Evolutionary conservation across 2,888 invertebrate species (phyloP), one percentile per base, ranked within the genome.

Genomic region (Orthosia cruda): DNA sequence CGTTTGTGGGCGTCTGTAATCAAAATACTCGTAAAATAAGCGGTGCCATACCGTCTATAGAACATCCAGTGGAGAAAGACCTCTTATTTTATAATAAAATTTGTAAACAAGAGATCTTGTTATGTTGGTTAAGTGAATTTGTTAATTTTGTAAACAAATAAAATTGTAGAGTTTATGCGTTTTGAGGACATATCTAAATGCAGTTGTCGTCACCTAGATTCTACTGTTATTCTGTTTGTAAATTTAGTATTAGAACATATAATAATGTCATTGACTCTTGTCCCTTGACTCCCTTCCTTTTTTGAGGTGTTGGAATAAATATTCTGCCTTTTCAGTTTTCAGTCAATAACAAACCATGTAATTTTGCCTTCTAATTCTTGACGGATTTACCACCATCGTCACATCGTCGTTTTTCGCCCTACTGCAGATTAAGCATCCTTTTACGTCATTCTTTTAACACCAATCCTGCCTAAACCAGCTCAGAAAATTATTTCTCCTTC

Each of bases 41-140:
- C 66, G 87, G 85, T 82, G 88, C 87, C 88, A 79, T 78, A 85
- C 77, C 77, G 87, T 88, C 87, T 87, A 79, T 85, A 75, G 55
- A 64, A 23, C 50, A 75, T 50, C 86, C 84, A 87, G 52, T 55
- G 18, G 9, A 40, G 7, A 18, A 52, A 77, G 82, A 80, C 15
- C 84, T 64, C 49, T 64, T 18, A 7, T 52, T 23, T 45, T 9
- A 5, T 54, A 55, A 67, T n/a, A 67, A 63, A 18, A 16, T 4
- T 40, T 15, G 1, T 0, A 32, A 18, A 7, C 23, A 23, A 45
- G 47, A 57, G 77, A 18, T 71, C 68, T 59, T 18, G 9, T 13
- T 69, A 71, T 15, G 40, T 40, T 82, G 70, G 87, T 57, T 49
- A n/a, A 1, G 0, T 32, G 63, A 57, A 61, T 59, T 74, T 32